Conservation (phyloP, 2,113 vertebrate genomes). For the Lucifuga dentata region DNA sequence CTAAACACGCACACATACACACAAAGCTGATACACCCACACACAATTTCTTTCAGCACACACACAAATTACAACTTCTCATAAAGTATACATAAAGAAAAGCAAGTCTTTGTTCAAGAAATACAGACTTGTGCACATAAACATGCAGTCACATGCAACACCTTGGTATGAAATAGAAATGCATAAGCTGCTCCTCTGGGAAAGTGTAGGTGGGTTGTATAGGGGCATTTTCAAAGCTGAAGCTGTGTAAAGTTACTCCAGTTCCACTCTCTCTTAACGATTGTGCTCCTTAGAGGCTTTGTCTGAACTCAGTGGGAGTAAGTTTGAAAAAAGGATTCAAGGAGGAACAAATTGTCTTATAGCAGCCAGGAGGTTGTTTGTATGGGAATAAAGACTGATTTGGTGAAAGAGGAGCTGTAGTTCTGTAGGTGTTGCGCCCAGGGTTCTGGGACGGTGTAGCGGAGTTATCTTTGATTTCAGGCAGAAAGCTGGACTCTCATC, state of each 20-base stretch:
- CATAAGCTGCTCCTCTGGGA: slow-evolving; percentile 40
- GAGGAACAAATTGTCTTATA: slow-evolving; percentile 30
- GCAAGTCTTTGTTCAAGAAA: not conserved
- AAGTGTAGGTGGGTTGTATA: slow-evolving; percentile 46
- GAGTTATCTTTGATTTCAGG: not conserved
- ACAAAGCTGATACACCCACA: not conserved
- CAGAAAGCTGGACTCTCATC: not conserved
- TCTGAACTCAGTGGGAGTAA: slow-evolving; percentile 50
- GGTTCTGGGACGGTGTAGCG: no score
- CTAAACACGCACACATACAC: not conserved
- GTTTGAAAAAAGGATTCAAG: slow-evolving; percentile 9
- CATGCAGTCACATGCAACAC: slow-evolving; percentile 7
- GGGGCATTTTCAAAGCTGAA: slow-evolving; percentile 30
- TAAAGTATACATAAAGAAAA: not conserved
- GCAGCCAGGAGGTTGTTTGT: slow-evolving; percentile 21
- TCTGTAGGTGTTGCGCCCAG: not conserved
- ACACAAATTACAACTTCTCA: not conserved
- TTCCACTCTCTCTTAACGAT: slow-evolving; percentile 16
- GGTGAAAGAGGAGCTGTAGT: slow-evolving; percentile 18
- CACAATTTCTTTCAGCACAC: not conserved
- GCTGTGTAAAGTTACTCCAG: slow-evolving; percentile 20
- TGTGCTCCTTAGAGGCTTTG: slow-evolving; percentile 37
- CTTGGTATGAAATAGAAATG: slow-evolving; percentile 35
- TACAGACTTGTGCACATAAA: not conserved
- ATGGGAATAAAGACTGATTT: slow-evolving; percentile 14